Percentiles rank a stretch among this genome's conserved stretches.
These are phyloP conservation scores for Apamea crenata DNA, from an alignment of 2,888 invertebrate species.

Conservation along the genomic window DNA sequence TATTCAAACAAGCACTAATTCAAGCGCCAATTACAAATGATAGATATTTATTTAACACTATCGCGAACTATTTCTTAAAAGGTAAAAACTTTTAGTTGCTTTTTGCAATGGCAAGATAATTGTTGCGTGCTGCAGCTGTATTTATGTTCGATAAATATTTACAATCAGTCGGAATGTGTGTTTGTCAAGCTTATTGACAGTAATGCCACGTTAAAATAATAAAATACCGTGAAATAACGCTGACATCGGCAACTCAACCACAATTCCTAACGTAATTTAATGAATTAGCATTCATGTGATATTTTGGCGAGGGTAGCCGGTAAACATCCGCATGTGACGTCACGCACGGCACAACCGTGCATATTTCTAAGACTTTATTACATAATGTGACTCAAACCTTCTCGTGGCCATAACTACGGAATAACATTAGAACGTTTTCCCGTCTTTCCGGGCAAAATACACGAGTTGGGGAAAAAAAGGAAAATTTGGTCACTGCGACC, in stretches of 20 bases:
- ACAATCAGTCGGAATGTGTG: constrained; percentile 60
- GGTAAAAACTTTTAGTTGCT: constrained; percentile 7
- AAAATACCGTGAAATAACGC: constrained; percentile 58
- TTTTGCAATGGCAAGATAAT: constrained; percentile 38
- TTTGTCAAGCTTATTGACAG: constrained; percentile 63
- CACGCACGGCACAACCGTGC: constrained; percentile 64
- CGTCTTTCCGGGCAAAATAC: constrained; percentile 75
- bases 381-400: constrained; percentile 71
- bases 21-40: constrained; percentile 45
- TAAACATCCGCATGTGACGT: constrained; percentile 63
- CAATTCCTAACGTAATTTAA: constrained; percentile 62
- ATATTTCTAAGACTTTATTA: constrained; percentile 75
- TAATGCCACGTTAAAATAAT: constrained; percentile 58
- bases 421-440: constrained; percentile 79
- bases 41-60: constrained; percentile 50
- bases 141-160: constrained; percentile 51
- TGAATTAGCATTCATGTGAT: constrained; percentile 68
- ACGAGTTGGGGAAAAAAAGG: constrained; percentile 77
- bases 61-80: constrained; percentile 31
- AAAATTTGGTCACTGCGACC: constrained; percentile 84
- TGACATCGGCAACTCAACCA: constrained; percentile 55
- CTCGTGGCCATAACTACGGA: constrained; percentile 68
- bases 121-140: constrained; percentile 64
- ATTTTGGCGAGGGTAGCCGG: constrained; percentile 64
- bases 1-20: constrained; percentile 49